Percentiles rank a stretch among this genome's conserved stretches.
Conservation (phyloP, 2,797 vertebrate species). For the Lithobates pipiens region DNA sequence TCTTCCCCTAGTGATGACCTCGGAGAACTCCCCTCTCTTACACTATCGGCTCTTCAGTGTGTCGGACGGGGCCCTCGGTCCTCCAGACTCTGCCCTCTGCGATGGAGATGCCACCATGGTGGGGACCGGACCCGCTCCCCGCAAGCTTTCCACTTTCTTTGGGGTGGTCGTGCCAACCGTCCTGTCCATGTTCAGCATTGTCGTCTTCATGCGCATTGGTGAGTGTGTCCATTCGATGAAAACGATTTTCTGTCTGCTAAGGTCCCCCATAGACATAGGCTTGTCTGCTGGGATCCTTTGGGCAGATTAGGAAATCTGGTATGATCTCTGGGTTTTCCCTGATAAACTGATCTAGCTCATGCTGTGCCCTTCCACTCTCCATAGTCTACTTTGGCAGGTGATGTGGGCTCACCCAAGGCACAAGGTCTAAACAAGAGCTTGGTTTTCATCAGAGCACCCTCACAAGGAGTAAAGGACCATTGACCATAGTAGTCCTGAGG, state of each 20-base stretch:
- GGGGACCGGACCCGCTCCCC: constrained; percentile 62
- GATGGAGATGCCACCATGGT: constrained; percentile 48
- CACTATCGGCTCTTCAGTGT: constrained; percentile 82
- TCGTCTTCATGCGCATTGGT: constrained; percentile 90
- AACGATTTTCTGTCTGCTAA: too few relatives aligned
- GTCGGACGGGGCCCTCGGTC: constrained; percentile 61
- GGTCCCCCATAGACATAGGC: too few relatives aligned
- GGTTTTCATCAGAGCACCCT: too few relatives aligned
- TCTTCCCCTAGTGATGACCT: constrained; percentile 78
- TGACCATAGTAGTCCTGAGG: too few relatives aligned
- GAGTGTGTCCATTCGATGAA: constrained; percentile 61
- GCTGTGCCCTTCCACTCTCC: too few relatives aligned
- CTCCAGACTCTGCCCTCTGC: constrained; percentile 59
- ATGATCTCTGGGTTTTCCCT: too few relatives aligned
- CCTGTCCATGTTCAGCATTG: constrained; percentile 94
- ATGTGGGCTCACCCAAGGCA: too few relatives aligned
- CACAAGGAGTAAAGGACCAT: too few relatives aligned
- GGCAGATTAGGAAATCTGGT: too few relatives aligned
- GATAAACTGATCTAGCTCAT: too few relatives aligned
- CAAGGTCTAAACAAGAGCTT: too few relatives aligned
- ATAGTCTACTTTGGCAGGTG: too few relatives aligned
- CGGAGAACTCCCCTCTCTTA: constrained; percentile 85
- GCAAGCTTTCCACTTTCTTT: constrained; percentile 87
- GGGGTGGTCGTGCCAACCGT: constrained; percentile 92
- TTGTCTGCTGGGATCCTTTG: background rate